Base-by-base conservation (phyloP, 2,113 vertebrate genomes). In the Notarius quadriscutis region DNA sequence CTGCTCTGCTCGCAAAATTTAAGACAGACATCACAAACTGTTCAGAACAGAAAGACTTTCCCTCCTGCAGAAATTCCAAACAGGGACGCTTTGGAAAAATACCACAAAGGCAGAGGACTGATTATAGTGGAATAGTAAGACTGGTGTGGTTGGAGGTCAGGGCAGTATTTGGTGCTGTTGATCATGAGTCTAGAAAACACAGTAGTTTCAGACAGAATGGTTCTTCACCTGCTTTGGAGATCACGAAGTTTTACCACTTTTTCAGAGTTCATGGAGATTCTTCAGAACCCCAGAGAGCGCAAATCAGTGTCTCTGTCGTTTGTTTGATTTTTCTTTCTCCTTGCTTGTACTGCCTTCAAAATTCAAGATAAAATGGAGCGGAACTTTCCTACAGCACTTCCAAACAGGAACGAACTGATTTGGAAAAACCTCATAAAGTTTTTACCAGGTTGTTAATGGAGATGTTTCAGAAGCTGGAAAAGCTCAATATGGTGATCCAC, bases 11-110 rank as follows among this genome's bases (percentile, higher is more conserved):
- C 27, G 4, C 51, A 11, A 67, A 79, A 53, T 14, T 79, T 60
- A 63, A 30, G 25, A 65, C 41, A 63, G 84, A 51, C 84, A 63
- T 50, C 15, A 80, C 78, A 80, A 34, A 80, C 2, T 80, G 53
- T 20, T 58, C 78, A 10, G 79, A 81, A 62, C 79, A 53, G 48
- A 85, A 48, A 77, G 67, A 50, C 65, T 41, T 84, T 75, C 55
- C 82, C 25, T 27, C 18, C 5, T 84, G 50, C 50, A 48, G 11
- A 72, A 9, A 22, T 30, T 86, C 50, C 77, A 25, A 86, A 80
- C 18, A 50, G 69, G 77, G 18, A 10, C 72, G 7, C 18, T 12
- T 63, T 57, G 20, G 12, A 63, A 25, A 77, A 77, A 62, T 27
- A 50, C 71, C 20, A 27, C 17, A 34, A 41, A n/a, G 41, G 62